These are phyloP conservation scores for Philereme transversata DNA, from an alignment of 2,888 invertebrate genomes.

Conservation along the genomic window DNA sequence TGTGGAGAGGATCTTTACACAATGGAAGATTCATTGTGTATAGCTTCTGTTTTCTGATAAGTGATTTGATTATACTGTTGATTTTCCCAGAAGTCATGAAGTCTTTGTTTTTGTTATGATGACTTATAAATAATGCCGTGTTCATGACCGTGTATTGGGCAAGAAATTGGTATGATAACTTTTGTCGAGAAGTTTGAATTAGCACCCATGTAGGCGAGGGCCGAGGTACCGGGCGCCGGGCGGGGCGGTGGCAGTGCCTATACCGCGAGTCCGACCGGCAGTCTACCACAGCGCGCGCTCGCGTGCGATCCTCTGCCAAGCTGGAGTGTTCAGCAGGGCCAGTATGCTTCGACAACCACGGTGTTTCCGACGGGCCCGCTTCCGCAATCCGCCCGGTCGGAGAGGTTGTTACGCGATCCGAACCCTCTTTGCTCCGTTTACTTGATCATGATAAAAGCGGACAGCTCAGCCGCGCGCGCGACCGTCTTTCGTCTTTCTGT, in stretches of 20 bases:
- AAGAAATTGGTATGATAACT: conserved; percentile 31
- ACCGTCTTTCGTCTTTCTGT: conserved; percentile 76
- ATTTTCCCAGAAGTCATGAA: conserved; percentile 6
- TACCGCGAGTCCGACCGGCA: conserved; percentile 59
- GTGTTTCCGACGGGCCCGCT: conserved; percentile 67
- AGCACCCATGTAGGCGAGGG: conserved; percentile 59
- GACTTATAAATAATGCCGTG: conserved; percentile 17
- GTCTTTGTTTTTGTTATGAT: conserved; percentile 32
- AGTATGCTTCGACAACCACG: conserved; percentile 81
- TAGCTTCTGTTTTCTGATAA: conserved; percentile 1
- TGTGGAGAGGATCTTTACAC: no score
- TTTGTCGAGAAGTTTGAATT: conserved; percentile 63
- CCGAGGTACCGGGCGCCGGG: conserved; percentile 54
- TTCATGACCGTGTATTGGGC: conserved; percentile 35
- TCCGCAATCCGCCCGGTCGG: conserved; percentile 70
- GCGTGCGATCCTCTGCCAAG: conserved; percentile 74
- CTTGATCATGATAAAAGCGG: conserved; percentile 73
- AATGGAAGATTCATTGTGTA: no score
- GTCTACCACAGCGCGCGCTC: conserved; percentile 73
- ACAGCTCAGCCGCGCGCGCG: conserved; percentile 75
- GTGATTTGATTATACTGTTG: conserved; percentile 4
- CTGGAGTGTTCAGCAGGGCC: conserved; percentile 81
- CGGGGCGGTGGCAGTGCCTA: conserved; percentile 41
- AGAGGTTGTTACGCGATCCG: conserved; percentile 70
- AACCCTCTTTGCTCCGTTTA: conserved; percentile 72